These are phyloP conservation scores for Cephus cinctus DNA, from an alignment of 1,140 invertebrate genomes.

Conservation along the genomic window DNA sequence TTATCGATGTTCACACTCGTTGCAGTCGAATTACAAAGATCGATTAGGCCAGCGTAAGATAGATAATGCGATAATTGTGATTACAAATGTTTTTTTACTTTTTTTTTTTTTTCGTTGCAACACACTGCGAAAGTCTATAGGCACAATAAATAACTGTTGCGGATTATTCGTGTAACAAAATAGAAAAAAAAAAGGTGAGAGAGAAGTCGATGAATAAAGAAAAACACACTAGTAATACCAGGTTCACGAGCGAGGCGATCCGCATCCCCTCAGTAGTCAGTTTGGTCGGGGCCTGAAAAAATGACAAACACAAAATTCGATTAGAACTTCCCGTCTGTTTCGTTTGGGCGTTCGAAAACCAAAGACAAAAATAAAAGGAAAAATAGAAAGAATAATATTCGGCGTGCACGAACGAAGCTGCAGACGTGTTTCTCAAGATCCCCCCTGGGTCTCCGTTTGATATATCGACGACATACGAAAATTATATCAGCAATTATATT, in stretches of 20 bases:
- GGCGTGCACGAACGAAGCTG: slow-evolving; percentile 4
- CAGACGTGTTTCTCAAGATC: slow-evolving; percentile 12
- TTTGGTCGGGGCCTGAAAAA: slow-evolving; percentile 43
- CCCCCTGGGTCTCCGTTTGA: no score
- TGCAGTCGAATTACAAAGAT: no score
- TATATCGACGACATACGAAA: no score
- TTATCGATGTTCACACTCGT: no score
- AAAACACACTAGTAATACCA: slow-evolving; percentile 31
- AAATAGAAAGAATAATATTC: slow-evolving; percentile 12
- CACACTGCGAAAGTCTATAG: slow-evolving; percentile 3
- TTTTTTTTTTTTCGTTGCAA: slow-evolving; percentile 9
- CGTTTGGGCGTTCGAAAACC: not conserved
- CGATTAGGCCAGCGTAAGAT: no score
- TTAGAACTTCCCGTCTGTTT: not conserved
- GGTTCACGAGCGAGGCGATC: slow-evolving; percentile 14
- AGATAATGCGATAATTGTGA: no score
- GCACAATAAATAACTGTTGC: not conserved
- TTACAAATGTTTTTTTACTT: slow-evolving; percentile 14
- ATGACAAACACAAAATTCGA: not conserved
- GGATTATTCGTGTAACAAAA: slow-evolving; percentile 17
- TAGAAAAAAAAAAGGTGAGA: slow-evolving; percentile 21
- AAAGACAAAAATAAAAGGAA: slow-evolving; percentile 10
- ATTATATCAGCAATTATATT: no score
- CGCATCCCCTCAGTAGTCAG: slow-evolving; percentile 35
- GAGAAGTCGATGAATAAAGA: slow-evolving; percentile 6